phyloP scores from a whole-genome alignment of 2,113 vertebrate species.

The Callorhinus ursinus region DNA sequence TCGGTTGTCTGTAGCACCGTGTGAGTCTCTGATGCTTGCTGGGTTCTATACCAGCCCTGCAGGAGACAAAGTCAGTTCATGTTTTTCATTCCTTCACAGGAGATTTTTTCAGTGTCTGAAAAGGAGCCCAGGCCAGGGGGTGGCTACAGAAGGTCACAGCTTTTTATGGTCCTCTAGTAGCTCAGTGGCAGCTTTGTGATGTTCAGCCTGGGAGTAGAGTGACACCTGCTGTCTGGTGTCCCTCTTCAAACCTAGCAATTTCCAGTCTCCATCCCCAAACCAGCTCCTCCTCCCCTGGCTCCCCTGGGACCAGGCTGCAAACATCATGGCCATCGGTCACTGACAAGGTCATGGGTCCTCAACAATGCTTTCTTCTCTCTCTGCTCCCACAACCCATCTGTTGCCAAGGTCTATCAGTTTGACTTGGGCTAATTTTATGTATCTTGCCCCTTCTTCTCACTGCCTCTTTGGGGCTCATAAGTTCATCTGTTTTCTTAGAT shows the following conservation, averaged over 20 bases:
- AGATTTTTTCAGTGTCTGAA: too few relatives aligned
- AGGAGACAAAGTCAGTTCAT: not conserved
- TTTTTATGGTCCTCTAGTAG: not conserved
- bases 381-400: not conserved
- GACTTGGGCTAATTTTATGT: not conserved
- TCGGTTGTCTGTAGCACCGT: not conserved
- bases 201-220: slow-evolving; percentile 41
- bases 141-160: not conserved
- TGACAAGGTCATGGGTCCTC: not conserved
- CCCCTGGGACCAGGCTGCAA: not conserved
- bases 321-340: not conserved
- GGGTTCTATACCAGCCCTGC: not conserved
- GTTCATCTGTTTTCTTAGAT: not conserved
- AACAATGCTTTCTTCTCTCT: not conserved
- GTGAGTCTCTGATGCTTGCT: not conserved
- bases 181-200: not conserved
- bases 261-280: not conserved
- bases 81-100: too few relatives aligned
- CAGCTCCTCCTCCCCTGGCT: not conserved
- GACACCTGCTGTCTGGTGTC: slow-evolving; percentile 65
- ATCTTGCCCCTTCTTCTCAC: not conserved
- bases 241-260: not conserved
- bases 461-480: not conserved
- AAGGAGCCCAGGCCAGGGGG: not conserved
- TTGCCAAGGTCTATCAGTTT: not conserved